Conservation (phyloP, 30 jellyfish, hydroid and myxozoan species). For the Aurelia coerulea region DNA sequence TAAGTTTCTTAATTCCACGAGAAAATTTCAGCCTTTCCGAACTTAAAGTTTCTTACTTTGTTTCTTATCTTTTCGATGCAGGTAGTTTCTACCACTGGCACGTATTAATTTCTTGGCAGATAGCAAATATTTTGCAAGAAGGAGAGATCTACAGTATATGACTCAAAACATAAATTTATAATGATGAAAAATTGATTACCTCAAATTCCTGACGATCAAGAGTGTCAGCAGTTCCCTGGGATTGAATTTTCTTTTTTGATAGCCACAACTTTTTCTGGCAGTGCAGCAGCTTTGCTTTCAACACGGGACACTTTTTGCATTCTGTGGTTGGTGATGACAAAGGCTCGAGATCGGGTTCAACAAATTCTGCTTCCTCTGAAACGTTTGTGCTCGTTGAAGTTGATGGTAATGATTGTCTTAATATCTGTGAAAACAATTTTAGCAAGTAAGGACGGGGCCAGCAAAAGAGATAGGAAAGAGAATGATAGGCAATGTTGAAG, state of each 20-base stretch:
- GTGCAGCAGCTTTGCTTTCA: neutral
- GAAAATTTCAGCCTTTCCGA: too few relatives aligned
- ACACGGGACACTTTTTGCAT: neutral
- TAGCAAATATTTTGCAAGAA: too few relatives aligned
- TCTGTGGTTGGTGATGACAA: neutral
- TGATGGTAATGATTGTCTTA: neutral
- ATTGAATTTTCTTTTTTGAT: neutral
- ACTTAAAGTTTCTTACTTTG: neutral
- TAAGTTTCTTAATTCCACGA: too few relatives aligned
- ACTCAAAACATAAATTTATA: too few relatives aligned
- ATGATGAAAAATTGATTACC: too few relatives aligned
- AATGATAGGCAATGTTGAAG: neutral
- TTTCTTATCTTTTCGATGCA: neutral
- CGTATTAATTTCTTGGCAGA: too few relatives aligned
- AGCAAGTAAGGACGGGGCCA: neutral
- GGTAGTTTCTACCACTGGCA: too few relatives aligned
- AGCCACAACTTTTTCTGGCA: neutral
- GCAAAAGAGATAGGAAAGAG: neutral
- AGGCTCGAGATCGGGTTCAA: neutral
- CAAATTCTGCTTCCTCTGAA: neutral
- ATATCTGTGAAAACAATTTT: neutral
- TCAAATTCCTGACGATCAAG: too few relatives aligned
- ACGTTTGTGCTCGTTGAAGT: neutral
- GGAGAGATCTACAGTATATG: too few relatives aligned
- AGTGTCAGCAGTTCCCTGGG: too few relatives aligned